Percentiles rank a stretch among this genome's conserved stretches.
Evolutionary conservation across 2,113 vertebrate species (phyloP).

Genomic region (Gallinago media): DNA sequence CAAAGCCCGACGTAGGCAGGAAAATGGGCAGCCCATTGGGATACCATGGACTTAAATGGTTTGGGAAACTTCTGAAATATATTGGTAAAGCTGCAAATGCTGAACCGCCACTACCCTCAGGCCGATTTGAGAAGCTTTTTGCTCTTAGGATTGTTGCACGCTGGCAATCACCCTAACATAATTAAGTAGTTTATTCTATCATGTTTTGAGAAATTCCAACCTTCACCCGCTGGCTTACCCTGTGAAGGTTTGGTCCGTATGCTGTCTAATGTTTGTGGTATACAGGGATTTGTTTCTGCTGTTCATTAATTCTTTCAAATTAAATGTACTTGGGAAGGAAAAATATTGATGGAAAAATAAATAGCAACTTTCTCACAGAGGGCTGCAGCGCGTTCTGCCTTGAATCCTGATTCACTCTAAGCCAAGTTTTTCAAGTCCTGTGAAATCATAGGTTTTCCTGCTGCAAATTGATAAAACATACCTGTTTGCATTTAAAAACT

Average conservation of each 20-base stretch:
- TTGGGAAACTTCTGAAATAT: not conserved
- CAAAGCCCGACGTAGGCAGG: not conserved
- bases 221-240: not conserved
- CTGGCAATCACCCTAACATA: constrained; percentile 45
- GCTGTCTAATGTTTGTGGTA: constrained; percentile 7
- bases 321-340: constrained; percentile 18
- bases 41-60: not conserved
- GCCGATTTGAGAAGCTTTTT: not conserved
- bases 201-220: constrained; percentile 63
- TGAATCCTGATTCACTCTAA: not conserved
- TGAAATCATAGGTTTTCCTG: constrained; percentile 28
- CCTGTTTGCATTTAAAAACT: not conserved
- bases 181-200: constrained; percentile 57
- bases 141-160: not conserved
- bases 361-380: not conserved
- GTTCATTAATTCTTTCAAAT: constrained; percentile 49
- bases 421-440: not conserved
- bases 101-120: not conserved
- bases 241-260: not conserved
- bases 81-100: not conserved
- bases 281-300: constrained; percentile 47
- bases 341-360: constrained; percentile 48
- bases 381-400: not conserved
- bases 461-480: constrained; percentile 26
- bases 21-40: not conserved